Percentiles rank a stretch among this genome's conserved stretches.
Conservation (phyloP, 2,888 invertebrate genomes). For the Cephalotes varians region DNA sequence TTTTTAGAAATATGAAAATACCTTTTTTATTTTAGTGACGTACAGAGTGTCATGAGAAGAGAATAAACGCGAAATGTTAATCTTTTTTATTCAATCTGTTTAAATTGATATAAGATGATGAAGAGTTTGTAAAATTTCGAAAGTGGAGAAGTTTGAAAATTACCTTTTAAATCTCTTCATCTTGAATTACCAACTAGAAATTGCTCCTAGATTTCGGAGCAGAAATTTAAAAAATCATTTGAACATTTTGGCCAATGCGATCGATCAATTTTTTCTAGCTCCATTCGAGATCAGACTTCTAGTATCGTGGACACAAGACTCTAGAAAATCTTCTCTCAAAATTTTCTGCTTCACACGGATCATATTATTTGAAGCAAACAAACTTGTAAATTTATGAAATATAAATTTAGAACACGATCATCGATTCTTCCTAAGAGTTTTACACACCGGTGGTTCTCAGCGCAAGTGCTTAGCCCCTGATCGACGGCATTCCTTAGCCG, state of each 20-base stretch:
- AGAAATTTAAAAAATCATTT: no score
- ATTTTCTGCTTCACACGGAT: background rate
- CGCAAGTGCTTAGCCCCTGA: constrained; percentile 75
- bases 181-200: no score
- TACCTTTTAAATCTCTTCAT: no score
- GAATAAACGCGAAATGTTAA: background rate
- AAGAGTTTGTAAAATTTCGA: background rate
- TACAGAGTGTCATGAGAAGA: background rate
- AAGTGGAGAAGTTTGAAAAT: background rate
- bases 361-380: background rate
- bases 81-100: background rate
- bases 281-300: no score
- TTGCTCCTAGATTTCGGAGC: no score
- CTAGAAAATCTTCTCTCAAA: background rate
- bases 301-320: no score
- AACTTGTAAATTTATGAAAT: background rate
- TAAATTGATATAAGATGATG: background rate
- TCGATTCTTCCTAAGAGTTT: background rate
- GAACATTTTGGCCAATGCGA: no score
- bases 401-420: constrained; percentile 6
- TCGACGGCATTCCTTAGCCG: constrained; percentile 73
- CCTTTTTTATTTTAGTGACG: background rate
- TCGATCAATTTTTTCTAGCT: no score
- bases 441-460: constrained; percentile 50
- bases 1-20: background rate